A percentile compares a stretch with the other conserved stretches of the same genome.
Evolutionary conservation across 2,113 vertebrate genomes (phyloP).

Genomic region (Ochotona curzoniae): DNA sequence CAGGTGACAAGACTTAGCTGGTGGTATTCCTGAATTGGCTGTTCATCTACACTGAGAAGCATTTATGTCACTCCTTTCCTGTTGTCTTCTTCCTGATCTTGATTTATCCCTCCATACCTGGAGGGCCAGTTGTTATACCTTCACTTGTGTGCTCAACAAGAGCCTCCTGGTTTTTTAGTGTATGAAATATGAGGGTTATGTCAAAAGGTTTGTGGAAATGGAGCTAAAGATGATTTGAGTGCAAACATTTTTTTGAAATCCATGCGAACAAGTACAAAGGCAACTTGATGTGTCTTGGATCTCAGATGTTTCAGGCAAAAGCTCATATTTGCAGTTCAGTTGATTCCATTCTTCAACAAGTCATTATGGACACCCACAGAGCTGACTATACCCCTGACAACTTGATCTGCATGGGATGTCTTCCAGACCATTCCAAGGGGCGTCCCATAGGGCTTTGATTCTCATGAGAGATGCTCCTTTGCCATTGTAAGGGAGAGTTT

Average conservation of each 20-base stretch:
- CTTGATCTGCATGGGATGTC: not conserved
- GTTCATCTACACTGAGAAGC: not conserved
- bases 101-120: not conserved
- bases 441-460: not conserved
- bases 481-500: not conserved
- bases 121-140: not conserved
- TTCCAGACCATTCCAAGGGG: not conserved
- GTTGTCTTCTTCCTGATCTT: not conserved
- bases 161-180: not conserved
- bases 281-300: not conserved
- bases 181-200: not conserved
- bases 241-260: not conserved
- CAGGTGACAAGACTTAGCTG: not conserved
- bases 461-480: not conserved
- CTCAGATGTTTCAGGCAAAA: not conserved
- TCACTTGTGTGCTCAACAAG: not conserved
- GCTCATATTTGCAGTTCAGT: not conserved
- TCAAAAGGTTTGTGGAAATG: no score
- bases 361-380: not conserved
- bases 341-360: not conserved
- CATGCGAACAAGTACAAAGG: not conserved
- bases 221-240: no score
- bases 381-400: rapidly evolving
- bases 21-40: not conserved
- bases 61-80: not conserved